A percentile compares a stretch with the other conserved stretches of the same genome.
These are phyloP conservation scores for Pemphredon lugubris DNA, from an alignment of 2,888 invertebrate genomes.

Conservation along the genomic window DNA sequence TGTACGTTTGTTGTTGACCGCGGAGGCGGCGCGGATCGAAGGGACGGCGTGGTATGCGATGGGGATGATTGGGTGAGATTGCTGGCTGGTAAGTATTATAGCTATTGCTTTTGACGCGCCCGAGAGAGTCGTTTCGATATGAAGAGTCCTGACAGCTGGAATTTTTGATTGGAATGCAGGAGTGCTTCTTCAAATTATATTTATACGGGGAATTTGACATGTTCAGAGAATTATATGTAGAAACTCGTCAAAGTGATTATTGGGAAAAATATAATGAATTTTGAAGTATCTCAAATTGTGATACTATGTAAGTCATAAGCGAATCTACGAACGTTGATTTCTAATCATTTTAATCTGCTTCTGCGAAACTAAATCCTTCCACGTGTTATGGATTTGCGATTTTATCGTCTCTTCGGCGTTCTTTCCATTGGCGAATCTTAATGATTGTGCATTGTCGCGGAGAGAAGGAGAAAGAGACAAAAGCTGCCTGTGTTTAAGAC, in stretches of 20 bases:
- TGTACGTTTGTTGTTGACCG: not conserved
- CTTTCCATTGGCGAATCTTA: slow-evolving; percentile 56
- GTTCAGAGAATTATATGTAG: too few relatives aligned
- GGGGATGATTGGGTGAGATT: not conserved
- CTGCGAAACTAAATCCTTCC: not conserved
- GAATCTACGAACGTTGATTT: too few relatives aligned
- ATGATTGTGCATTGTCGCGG: slow-evolving; percentile 71
- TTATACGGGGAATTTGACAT: too few relatives aligned
- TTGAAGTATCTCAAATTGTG: too few relatives aligned
- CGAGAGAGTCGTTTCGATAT: too few relatives aligned
- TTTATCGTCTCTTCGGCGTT: slow-evolving; percentile 46
- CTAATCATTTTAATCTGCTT: not conserved
- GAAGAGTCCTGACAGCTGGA: too few relatives aligned
- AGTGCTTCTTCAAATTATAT: too few relatives aligned
- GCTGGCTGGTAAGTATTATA: not conserved
- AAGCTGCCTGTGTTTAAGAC: slow-evolving; percentile 55
- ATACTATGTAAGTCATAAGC: too few relatives aligned
- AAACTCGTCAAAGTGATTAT: too few relatives aligned
- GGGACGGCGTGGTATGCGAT: not conserved
- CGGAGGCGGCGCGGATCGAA: not conserved
- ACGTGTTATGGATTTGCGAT: slow-evolving; percentile 30
- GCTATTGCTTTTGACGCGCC: too few relatives aligned
- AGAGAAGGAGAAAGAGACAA: slow-evolving; percentile 54
- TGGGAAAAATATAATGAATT: too few relatives aligned
- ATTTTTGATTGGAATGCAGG: too few relatives aligned